Base-by-base conservation (phyloP, 2,113 vertebrate species). In the Patagioenas fasciata region DNA sequence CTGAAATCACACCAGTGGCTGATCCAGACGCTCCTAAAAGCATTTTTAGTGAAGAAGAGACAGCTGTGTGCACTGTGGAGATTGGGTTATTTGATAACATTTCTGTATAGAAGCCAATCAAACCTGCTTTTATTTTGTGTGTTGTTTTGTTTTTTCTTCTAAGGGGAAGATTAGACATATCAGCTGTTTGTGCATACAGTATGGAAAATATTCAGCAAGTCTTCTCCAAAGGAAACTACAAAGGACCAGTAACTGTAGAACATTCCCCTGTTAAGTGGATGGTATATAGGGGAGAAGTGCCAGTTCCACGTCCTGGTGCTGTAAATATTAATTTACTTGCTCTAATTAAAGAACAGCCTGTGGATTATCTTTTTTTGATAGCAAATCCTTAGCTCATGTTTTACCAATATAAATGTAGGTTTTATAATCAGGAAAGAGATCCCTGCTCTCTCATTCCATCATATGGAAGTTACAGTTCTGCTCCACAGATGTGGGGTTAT, bases 141-240 rank as follows among this genome's bases (percentile, higher is more conserved):
- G 25, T 28, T 54, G 19, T 57, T 29, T 70, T 66, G 25, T 74
- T 70, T 85, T 74, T 86, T 82, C n/a, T 66, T 71, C 72, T 31
- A 81, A 98, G 98, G 96, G 93, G 97, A 34, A 92, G 97, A 61
- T 95, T 97, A 42, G 98, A 98, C 86, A 70, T 96, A 11, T 98
- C 98, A 15, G 97, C 98, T 9, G 96, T 96, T 23, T 98, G 98
- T 93, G 97, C 97, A 1, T 98, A 97, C 86, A 95, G 84, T 4
- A 85, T 97, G 82, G 62, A 93, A 42, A 83, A 75, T 29, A 97
- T 98, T 44, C 93, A 94, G 62, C 77, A 97, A 10, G 86, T 97
- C 90, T 98, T 98, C 89, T 96, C 97, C 26, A 96, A 97, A 80
- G 98, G 98, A 54, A 98, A 95, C 85, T 98, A 98, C 92, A 98